Evolutionary conservation across 2,888 invertebrate species (phyloP).

Genomic region (Syrphus vitripennis): DNA sequence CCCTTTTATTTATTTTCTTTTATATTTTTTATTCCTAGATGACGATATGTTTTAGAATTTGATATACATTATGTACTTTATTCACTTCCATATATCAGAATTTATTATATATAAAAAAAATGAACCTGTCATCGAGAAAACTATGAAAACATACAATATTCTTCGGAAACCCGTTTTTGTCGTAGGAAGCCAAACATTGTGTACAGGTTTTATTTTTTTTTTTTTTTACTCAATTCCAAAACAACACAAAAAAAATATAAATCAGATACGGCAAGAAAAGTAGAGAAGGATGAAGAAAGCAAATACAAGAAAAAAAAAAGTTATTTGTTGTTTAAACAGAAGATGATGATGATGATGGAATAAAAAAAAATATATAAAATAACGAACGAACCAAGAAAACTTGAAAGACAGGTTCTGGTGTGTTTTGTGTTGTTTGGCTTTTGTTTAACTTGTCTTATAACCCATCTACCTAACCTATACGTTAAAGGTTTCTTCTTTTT

Average conservation of each 20-base stretch:
- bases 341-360: background rate
- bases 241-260: conserved; percentile 14
- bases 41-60: conserved; percentile 16
- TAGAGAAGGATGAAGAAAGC: conserved; percentile 56
- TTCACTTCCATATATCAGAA: background rate
- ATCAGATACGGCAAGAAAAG: conserved; percentile 34
- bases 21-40: background rate
- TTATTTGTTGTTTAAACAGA: conserved; percentile 52
- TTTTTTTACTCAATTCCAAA: background rate
- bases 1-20: background rate
- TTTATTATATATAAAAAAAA: background rate
- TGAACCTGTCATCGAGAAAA: conserved; percentile 37
- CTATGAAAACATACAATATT: conserved; percentile 47
- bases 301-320: conserved; percentile 41
- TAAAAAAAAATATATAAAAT: background rate
- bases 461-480: conserved; percentile 1
- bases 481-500: conserved; percentile 53
- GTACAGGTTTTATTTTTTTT: conserved; percentile 58
- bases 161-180: conserved; percentile 48
- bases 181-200: conserved; percentile 54
- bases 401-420: conserved; percentile 65
- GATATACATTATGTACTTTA: background rate
- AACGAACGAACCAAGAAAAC: conserved; percentile 30
- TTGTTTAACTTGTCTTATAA: conserved; percentile 62
- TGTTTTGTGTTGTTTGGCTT: conserved; percentile 64